phyloP scores from a whole-genome alignment of 2,113 vertebrate species.

The Sebastes schlegelii region DNA sequence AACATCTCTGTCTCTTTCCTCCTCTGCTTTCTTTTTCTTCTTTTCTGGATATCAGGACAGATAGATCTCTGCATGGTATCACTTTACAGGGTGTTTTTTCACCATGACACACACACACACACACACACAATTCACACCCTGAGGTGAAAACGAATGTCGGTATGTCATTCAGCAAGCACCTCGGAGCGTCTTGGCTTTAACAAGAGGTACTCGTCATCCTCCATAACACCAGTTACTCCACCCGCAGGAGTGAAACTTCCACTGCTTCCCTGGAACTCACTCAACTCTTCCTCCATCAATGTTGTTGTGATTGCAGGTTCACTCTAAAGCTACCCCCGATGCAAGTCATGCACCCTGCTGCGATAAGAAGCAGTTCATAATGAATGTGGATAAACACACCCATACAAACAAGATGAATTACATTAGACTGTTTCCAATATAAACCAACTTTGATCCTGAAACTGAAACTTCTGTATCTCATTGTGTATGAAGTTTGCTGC shows the following conservation, averaged over 20 bases:
- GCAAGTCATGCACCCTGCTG: conserved; percentile 22
- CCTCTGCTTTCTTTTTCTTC: conserved; percentile 19
- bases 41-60: conserved; percentile 13
- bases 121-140: conserved; percentile 59
- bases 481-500: conserved; percentile 4
- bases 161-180: conserved; percentile 62
- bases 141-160: conserved; percentile 64
- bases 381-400: conserved; percentile 1
- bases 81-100: conserved; percentile 75
- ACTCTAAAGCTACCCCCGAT: conserved; percentile 16
- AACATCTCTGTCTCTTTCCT: conserved; percentile 33
- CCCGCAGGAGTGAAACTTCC: conserved; percentile 45
- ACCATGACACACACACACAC: conserved; percentile 38
- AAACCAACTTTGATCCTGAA: conserved; percentile 11
- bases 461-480: conserved; percentile 27
- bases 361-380: conserved; percentile 36
- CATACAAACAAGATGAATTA: conserved; percentile 32
- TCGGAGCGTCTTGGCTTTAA: conserved; percentile 50
- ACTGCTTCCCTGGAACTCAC: conserved; percentile 26
- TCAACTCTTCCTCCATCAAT: conserved; percentile 20
- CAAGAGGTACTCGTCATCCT: conserved; percentile 45
- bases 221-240: conserved; percentile 21
- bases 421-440: conserved; percentile 13
- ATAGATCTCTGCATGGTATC: conserved; percentile 51
- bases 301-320: conserved; percentile 40